Evolutionary conservation across 2,797 vertebrate species (phyloP), one percentile per base, ranked within the genome.

Genomic region (Argentina silus): DNA sequence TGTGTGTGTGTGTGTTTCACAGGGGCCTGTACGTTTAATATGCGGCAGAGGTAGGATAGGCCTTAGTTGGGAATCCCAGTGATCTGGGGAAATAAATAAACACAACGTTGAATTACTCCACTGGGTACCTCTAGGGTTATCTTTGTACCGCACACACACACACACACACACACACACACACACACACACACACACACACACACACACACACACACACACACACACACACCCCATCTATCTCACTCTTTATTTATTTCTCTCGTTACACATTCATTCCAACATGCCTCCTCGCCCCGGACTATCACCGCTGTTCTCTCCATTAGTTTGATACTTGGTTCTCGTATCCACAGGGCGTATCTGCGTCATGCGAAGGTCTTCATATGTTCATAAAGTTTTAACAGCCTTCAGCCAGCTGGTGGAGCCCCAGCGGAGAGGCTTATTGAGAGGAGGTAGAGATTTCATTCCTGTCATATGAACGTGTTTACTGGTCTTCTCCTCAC

Each of bases 331-430:
- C 62, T 48, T 15, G 12, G 0, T 17, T 61, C 71, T 43, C 71
- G 75, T 73, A 69, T 79, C 80, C 11, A 47, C 80, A 42, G 76
- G 77, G 71, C 79, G 0, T 78, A 75, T 86, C 74, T 27, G 15
- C 81, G 84, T 88, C 84, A 76, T 72, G 79, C 77, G 85, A 81
- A 81, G 70, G 72, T 73, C 67, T 83, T 88, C 80, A 86, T 78
- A 77, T 5, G 45, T 81, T 79, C 79, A 75, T 89, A 86, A 88
- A 85, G 79, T 75, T 88, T 89, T 87, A 84, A 90, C 79, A 78
- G 50, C 71, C 67, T 78, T 43, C 70, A 73, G 55, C 67, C 82
- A 85, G 85, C 82, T 83, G 82, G 71, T 1, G 9, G 27, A 5
- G 62, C 74, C 74, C 36, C 75, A 6, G 36, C 6, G 42, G 14